Conservation (phyloP, 2,797 vertebrate genomes). For the Halcyon chelicuti region DNA sequence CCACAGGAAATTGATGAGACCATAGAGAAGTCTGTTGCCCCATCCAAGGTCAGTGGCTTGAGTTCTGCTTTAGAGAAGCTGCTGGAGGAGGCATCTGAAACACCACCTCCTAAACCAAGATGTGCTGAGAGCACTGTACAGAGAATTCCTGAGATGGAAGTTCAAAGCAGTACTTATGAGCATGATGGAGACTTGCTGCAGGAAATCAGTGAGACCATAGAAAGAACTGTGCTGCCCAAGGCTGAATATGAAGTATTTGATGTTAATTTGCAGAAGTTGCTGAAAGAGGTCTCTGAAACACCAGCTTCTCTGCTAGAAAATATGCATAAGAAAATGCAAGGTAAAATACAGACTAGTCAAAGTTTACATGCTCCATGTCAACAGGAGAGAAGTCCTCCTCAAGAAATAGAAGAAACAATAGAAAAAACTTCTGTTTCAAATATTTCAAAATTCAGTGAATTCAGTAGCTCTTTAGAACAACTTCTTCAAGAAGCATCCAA, state of each 20-base stretch:
- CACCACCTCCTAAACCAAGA: neutral
- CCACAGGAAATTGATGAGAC: constrained; percentile 30
- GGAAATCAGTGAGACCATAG: neutral
- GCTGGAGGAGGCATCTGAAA: constrained; percentile 7
- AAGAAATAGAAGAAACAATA: constrained; percentile 68
- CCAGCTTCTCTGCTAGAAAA: neutral
- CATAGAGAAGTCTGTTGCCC: constrained; percentile 12
- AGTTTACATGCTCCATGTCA: neutral
- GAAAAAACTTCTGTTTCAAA: constrained; percentile 51
- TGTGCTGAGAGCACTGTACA: accelerated
- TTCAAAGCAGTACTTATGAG: neutral
- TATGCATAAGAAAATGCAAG: neutral
- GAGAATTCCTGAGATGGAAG: neutral
- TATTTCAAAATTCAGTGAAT: neutral
- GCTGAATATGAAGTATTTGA: neutral
- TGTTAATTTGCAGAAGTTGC: constrained; percentile 50
- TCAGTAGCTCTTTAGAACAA: constrained; percentile 47
- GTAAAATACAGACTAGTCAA: neutral
- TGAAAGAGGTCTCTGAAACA: constrained; percentile 19
- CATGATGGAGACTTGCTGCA: neutral
- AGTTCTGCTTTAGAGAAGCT: neutral
- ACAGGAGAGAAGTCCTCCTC: neutral
- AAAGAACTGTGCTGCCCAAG: neutral
- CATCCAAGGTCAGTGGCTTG: neutral
- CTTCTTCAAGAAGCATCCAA: constrained; percentile 58